Percentiles rank a stretch among this genome's conserved stretches.
Conservation (phyloP, 2,888 invertebrate genomes). For the Drosophila phalerata region DNA sequence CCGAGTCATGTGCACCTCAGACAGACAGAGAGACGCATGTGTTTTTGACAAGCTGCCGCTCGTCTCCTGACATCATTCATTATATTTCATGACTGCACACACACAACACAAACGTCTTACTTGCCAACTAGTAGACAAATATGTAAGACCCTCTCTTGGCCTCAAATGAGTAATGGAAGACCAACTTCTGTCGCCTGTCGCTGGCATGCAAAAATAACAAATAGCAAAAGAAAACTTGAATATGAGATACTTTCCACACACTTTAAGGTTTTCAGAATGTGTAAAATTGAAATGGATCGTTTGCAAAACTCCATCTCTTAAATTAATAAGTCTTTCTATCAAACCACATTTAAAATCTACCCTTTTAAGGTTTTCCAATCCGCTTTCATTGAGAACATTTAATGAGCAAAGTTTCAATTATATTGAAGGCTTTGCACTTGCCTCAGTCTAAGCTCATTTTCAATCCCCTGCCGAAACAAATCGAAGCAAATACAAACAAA, state of each 20-base stretch:
- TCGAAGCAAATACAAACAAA: slow-evolving; percentile 63
- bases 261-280: not conserved
- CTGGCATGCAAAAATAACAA: slow-evolving; percentile 50
- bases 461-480: slow-evolving; percentile 63
- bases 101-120: slow-evolving; percentile 64
- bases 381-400: slow-evolving; percentile 43
- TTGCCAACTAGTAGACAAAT: slow-evolving; percentile 35
- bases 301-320: too few species aligned
- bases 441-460: slow-evolving; percentile 34
- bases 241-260: not conserved
- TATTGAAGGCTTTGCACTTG: slow-evolving; percentile 65
- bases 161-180: slow-evolving; percentile 68
- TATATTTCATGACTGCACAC: slow-evolving; percentile 71
- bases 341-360: slow-evolving; percentile 14
- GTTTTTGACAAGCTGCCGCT: slow-evolving; percentile 71
- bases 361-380: slow-evolving; percentile 19
- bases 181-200: slow-evolving; percentile 28
- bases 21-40: slow-evolving; percentile 54
- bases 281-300: slow-evolving; percentile 1
- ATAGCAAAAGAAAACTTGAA: slow-evolving; percentile 8
- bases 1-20: slow-evolving; percentile 41
- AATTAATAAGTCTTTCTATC: not conserved
- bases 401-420: slow-evolving; percentile 78
- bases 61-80: slow-evolving; percentile 72
- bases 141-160: slow-evolving; percentile 10